Conservation (phyloP, 2,797 vertebrate genomes). For the Hemibagrus guttatus region DNA sequence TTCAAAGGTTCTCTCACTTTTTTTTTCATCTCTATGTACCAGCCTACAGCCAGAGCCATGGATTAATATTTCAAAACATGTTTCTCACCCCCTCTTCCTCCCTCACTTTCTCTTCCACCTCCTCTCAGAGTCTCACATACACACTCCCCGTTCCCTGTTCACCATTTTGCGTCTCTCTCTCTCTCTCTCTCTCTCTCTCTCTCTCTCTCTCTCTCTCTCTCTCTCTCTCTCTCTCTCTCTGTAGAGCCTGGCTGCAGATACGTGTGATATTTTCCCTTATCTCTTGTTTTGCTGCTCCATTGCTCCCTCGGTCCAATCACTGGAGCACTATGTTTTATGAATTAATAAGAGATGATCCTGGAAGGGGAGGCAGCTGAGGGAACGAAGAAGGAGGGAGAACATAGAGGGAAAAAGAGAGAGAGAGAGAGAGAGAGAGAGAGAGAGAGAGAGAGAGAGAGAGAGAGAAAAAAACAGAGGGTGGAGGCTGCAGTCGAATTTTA, state of each 20-base stretch:
- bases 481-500: conserved; percentile 77
- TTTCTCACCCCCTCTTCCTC: conserved; percentile 62
- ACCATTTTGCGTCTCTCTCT: conserved; percentile 44
- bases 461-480: conserved; percentile 60
- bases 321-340: conserved; percentile 79
- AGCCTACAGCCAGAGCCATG: conserved; percentile 78
- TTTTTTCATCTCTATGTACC: conserved; percentile 71
- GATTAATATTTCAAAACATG: conserved; percentile 79
- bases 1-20: conserved; percentile 73
- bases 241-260: conserved; percentile 64
- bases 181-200: conserved; percentile 35
- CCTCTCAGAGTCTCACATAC: conserved; percentile 54
- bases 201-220: conserved; percentile 32
- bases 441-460: conserved; percentile 53
- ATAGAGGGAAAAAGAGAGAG: conserved; percentile 59
- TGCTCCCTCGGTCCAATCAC: conserved; percentile 77
- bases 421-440: conserved; percentile 60
- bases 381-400: conserved; percentile 67
- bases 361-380: conserved; percentile 73
- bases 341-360: conserved; percentile 85
- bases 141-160: conserved; percentile 52
- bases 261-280: conserved; percentile 77
- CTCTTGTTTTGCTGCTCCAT: conserved; percentile 77
- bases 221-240: conserved; percentile 39
- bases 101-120: conserved; percentile 40